Conservation (phyloP, 2,113 vertebrate genomes). For the Equus quagga region DNA sequence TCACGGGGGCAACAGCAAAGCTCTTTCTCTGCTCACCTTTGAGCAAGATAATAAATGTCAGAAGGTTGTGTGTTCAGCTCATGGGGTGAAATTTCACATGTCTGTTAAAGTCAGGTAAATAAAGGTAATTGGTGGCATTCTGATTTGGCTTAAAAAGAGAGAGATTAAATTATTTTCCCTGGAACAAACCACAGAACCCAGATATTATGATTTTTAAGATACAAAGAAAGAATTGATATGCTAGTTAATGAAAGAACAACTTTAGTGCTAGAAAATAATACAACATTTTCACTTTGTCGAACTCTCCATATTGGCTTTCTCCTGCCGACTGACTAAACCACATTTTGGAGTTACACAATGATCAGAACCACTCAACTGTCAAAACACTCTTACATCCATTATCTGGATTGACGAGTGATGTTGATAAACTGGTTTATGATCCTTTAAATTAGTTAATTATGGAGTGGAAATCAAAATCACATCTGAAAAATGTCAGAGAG, state of each 20-base stretch:
- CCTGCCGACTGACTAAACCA: neutral
- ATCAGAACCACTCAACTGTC: neutral
- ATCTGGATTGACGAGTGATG: neutral
- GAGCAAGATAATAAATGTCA: neutral
- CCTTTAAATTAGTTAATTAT: neutral
- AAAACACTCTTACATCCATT: neutral
- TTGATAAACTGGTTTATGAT: neutral
- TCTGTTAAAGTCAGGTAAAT: neutral
- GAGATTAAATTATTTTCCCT: neutral
- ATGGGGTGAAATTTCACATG: neutral
- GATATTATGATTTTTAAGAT: neutral
- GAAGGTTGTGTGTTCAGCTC: neutral
- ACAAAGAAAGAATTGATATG: neutral
- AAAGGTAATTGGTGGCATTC: neutral
- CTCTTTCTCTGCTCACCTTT: neutral
- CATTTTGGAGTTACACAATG: neutral
- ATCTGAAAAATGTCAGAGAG: neutral
- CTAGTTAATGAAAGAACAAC: neutral
- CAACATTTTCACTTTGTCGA: neutral
- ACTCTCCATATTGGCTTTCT: neutral
- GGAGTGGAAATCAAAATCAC: conserved; percentile 22
- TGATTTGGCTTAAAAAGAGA: neutral
- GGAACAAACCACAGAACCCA: neutral
- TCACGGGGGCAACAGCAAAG: neutral
- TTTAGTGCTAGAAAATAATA: neutral